These are phyloP conservation scores for Charina bottae DNA, from an alignment of 2,113 vertebrate species.

Conservation along the genomic window DNA sequence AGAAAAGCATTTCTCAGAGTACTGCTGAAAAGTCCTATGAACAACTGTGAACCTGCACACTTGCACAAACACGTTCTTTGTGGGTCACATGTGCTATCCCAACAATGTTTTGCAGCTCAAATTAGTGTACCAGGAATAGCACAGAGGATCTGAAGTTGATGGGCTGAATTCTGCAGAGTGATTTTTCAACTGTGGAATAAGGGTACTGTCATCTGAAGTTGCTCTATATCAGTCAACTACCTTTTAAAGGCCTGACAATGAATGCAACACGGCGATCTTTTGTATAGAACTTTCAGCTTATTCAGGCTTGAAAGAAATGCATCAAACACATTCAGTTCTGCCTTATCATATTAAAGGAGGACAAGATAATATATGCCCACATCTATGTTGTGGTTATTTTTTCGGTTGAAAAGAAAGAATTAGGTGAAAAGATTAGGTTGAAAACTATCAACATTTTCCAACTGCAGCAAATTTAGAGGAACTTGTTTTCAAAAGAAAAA, in stretches of 20 bases:
- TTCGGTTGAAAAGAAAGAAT: neutral
- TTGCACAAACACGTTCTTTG: neutral
- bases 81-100: neutral
- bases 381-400: neutral
- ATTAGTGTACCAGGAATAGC: neutral
- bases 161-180: too few species aligned
- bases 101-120: neutral
- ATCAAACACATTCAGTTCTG: neutral
- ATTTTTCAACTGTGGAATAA: neutral
- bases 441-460: neutral
- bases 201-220: neutral
- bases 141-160: neutral
- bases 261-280: neutral
- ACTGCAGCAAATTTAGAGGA: conserved; percentile 38
- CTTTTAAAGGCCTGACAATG: neutral
- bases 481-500: conserved; percentile 26
- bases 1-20: neutral
- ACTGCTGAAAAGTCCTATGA: neutral
- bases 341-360: neutral
- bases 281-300: neutral
- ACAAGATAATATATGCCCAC: neutral
- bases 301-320: neutral
- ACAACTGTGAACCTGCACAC: neutral
- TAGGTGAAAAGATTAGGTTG: neutral
- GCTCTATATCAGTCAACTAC: too few species aligned